These are phyloP conservation scores for Paracyclopina nana DNA, from an alignment of 1,140 invertebrate genomes.

Conservation along the genomic window DNA sequence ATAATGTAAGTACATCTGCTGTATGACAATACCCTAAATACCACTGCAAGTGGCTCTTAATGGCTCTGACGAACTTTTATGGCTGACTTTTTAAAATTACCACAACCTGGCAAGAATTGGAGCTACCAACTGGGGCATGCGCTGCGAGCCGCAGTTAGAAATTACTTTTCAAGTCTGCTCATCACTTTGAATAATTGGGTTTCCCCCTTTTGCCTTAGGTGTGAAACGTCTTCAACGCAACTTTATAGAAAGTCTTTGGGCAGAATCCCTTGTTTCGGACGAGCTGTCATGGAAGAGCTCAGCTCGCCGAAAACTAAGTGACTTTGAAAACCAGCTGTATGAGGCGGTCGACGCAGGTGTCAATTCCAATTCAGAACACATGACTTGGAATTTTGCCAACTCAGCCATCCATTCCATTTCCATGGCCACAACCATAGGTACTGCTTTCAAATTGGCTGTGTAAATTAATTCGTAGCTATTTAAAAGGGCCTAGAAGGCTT, in stretches of 20 bases:
- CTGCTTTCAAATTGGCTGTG: too few relatives aligned
- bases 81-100: too few relatives aligned
- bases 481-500: neutral
- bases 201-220: constrained; percentile 25
- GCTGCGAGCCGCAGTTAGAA: too few relatives aligned
- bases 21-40: too few relatives aligned
- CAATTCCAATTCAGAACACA: constrained; percentile 50
- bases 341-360: constrained; percentile 57
- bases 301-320: constrained; percentile 51
- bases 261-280: constrained; percentile 28
- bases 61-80: too few relatives aligned
- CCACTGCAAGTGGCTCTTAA: too few relatives aligned
- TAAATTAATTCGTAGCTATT: too few relatives aligned
- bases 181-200: too few relatives aligned
- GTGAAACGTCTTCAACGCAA: constrained; percentile 63
- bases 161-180: too few relatives aligned
- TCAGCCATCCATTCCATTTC: neutral
- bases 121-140: too few relatives aligned
- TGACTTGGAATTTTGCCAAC: constrained; percentile 6
- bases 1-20: too few relatives aligned
- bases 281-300: constrained; percentile 72
- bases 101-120: too few relatives aligned
- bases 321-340: constrained; percentile 67
- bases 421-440: constrained; percentile 2
- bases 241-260: constrained; percentile 57